A percentile compares a stretch with the other conserved stretches of the same genome.
Evolutionary conservation across 2,113 vertebrate species (phyloP).

Genomic region (Panthera leo): DNA sequence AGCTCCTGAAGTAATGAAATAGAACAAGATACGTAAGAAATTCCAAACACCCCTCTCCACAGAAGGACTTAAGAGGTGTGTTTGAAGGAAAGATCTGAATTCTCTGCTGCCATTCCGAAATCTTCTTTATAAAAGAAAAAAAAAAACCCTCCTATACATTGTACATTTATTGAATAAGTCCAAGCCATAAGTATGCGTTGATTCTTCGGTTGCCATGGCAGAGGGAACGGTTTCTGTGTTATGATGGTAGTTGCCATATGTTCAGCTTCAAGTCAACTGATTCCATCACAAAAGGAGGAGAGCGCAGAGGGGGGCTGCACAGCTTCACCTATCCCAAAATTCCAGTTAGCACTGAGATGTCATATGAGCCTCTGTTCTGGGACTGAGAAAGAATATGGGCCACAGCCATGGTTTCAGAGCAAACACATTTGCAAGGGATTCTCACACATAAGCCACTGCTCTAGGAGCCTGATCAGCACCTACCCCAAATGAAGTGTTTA

Average conservation of each 20-base stretch:
- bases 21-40: background rate
- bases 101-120: background rate
- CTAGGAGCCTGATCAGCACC: background rate
- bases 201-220: slow-evolving; percentile 45
- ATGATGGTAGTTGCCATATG: slow-evolving; percentile 40
- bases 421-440: background rate
- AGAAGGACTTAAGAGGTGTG: background rate
- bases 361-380: background rate
- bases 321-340: background rate
- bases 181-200: background rate
- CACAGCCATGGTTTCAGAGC: background rate
- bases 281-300: background rate
- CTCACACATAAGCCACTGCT: background rate
- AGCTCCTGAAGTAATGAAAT: background rate
- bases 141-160: background rate
- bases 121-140: background rate
- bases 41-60: background rate
- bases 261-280: slow-evolving; percentile 54
- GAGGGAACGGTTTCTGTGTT: slow-evolving; percentile 49
- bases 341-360: background rate
- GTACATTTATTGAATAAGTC: background rate
- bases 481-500: background rate
- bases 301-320: background rate
- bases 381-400: background rate
- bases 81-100: background rate